Base-by-base conservation (phyloP, 2,113 vertebrate species). In the Eudyptes chrysolophus region DNA sequence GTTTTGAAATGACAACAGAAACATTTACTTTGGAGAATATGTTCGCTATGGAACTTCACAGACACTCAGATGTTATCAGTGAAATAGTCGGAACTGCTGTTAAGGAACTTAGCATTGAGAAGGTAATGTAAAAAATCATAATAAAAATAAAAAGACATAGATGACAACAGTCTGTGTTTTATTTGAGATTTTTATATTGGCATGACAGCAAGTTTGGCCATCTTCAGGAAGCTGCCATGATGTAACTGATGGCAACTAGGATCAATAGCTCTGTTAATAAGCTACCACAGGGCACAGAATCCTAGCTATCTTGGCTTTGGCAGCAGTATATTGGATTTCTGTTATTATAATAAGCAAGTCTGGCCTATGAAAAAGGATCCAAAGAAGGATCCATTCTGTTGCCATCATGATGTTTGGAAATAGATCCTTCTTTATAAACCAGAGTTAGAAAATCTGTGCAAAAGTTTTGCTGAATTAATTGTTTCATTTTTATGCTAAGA, bases 31-130 rank as follows among this genome's bases (percentile, higher is more conserved):
- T 99, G 96, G 99, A 99, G 92, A 99, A 99, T 89, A 99, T 99
- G 99, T 99, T 99, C 38, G 97, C 99, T 26, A 99, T 99, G 99
- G 99, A 99, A 57, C 98, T 99, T 48, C 98, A 99, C 97, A 99
- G 96, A 62, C 94, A 99, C 60, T 87, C 96, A 7, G 97, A 98
- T 3, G 98, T 99, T 34, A 99, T 99, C 65, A 97, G 97, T 16
- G 98, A 99, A 34, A 99, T 99, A 25, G 99, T 99, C 17, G 98
- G 98, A 4, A 98, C 98, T 7, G 99, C 99, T 57, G 94, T 99
- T 78, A 99, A 99, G 96, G 99, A 99, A 89, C 99, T 99, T 17
- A 98, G 98, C 85, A 99, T 99, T 64, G 99, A 99, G 97, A 99
- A 99, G 99, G 99, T 98, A 71, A 92, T 82, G 17, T 83, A 5